Base-by-base conservation (phyloP, 1,140 invertebrate genomes). In the Apis florea region DNA sequence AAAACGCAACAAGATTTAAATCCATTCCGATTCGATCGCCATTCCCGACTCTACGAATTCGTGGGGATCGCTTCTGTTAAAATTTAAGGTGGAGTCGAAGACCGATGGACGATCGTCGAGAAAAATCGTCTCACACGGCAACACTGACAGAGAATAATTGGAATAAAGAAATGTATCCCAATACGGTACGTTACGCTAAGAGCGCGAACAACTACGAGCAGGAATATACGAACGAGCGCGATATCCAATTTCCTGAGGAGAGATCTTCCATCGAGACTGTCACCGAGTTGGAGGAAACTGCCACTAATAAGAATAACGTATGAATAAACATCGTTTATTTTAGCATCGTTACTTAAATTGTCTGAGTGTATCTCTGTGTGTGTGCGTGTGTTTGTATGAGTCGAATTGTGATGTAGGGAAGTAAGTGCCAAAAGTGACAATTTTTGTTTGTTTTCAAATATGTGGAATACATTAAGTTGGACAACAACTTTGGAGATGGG, bases 241-340 rank as follows among this genome's bases (percentile, higher is more conserved):
- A 83, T 1, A n/a, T 26, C 5, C 68, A 56, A 54, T 58, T 53
- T 54, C 54, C 64, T 8, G 77, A 19, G 17, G 64, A n/a, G 47
- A 83, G 26, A 49, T 53, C 70, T 54, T 83, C 82, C 31, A n/a
- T 63, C 47, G 77, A 80, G 54, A 74, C 47, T 54, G 8, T 74
- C 56, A n/a, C 11, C 54, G 77, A 72, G 12, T 26, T 15, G 6
- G 66, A 63, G 24, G 66, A 71, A 5, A 54, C 54, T 11, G 56
- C 12, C 54, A 17, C 26, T 70, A 68, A 67, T 79, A 80, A 78
- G 58, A 77, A 69, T 58, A 77, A 63, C 66, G 73, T 76, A 82
- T 11, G 73, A 68, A 54, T 69, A 59, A 61, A 69, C 26, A 15
- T 4, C 4, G 56, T 53, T 69, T 69, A 76, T 77, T 82, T 77